These are phyloP conservation scores for Aricia agestis DNA, from an alignment of 1,140 invertebrate species.

Conservation along the genomic window DNA sequence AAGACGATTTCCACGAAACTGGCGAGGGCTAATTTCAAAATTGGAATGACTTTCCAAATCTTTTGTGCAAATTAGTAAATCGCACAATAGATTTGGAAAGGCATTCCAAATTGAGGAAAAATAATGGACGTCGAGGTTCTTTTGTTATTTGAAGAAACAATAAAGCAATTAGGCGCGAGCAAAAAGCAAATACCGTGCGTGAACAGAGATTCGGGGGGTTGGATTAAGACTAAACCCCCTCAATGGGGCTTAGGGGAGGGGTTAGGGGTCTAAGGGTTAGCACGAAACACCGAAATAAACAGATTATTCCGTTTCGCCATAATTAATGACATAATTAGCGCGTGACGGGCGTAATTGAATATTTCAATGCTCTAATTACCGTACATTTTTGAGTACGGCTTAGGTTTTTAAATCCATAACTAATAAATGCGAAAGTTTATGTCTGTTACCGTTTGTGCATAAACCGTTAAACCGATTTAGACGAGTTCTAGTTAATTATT, in stretches of 20 bases:
- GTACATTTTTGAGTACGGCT: background rate
- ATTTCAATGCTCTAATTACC: background rate
- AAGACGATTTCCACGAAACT: too few species aligned
- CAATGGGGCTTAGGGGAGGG: too few species aligned
- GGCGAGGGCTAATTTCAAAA: too few species aligned
- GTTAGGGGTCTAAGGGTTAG: background rate
- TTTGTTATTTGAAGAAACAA: constrained; percentile 3
- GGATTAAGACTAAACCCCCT: background rate
- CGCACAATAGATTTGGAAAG: background rate
- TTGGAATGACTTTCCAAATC: too few species aligned
- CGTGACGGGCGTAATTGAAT: background rate
- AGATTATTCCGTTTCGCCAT: background rate
- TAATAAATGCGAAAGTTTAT: too few species aligned
- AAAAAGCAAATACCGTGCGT: background rate
- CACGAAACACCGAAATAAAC: background rate
- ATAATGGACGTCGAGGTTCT: background rate
- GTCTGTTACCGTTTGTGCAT: too few species aligned
- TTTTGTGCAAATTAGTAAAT: too few species aligned
- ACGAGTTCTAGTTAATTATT: too few species aligned
- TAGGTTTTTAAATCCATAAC: too few species aligned
- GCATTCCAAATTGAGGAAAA: background rate
- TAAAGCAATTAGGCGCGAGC: background rate
- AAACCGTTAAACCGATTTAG: too few species aligned
- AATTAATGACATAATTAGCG: background rate
- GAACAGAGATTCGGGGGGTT: background rate